Base-by-base conservation (phyloP, 2,888 invertebrate genomes). In the Lottia gigantea region DNA sequence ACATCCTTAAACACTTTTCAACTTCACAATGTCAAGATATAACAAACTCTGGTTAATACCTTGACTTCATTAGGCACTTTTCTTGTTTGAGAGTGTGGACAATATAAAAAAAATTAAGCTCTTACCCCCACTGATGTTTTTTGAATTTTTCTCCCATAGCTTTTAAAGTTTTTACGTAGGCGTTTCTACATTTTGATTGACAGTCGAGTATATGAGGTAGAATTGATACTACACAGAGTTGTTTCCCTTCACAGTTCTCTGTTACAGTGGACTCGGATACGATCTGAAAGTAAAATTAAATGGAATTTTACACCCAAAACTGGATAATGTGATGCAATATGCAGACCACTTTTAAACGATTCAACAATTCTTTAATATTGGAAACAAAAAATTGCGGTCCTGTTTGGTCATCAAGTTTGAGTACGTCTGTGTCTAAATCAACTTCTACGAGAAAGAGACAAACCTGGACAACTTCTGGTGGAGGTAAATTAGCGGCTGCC, bases 141-240 rank as follows among this genome's bases (percentile, higher is more conserved):
- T 97, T 98, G 90, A 93, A 98, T 87, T 95, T 95, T 71, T 96
- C 96, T 0, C 94, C 95, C 74, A 96, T 91, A 0, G 91, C 90
- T 19, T 91, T 91, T 6, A 98, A 90, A 1, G 92, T 92, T 47
- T 91, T 88, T 66, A 99, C 86, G 89, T 97, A 97, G n/a, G 92
- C 90, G 88, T 95, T 95, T 72, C 98, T 92, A 87, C 98, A 98
- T 61, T 94, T 91, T 0, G 97, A 94, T 88, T 96, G 94, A 87
- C 98, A 99, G 90, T 99, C 98, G 49, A 97, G 92, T 82, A 99
- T 96, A 87, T 98, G 95, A 0, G 98, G 98, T 77, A 99, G 90
- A 26, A 98, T 92, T 0, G 97, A 92, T 62, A 99, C 92, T 47
- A 98, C 93, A 89, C 98, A 98, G 14, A 98, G 90, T 4, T 96